Conservation (phyloP, 2,888 invertebrate species). For the Molorchus minor region DNA sequence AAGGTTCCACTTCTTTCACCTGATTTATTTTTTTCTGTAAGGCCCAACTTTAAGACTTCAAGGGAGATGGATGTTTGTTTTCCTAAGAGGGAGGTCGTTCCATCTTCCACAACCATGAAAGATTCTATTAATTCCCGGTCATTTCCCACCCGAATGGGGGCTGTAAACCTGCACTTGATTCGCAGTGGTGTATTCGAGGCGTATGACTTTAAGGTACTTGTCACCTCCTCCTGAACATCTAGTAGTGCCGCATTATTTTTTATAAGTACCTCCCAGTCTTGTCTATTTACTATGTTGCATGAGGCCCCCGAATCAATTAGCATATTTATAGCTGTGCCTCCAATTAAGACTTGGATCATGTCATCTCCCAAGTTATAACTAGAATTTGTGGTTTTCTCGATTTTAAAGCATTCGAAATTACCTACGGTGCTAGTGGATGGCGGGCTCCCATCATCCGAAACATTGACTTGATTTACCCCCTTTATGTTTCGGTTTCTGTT, state of each 20-base stretch:
- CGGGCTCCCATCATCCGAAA: not conserved
- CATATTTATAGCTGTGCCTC: constrained; percentile 10
- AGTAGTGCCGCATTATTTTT: no score
- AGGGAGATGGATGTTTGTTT: constrained; percentile 31
- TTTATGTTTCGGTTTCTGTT: not conserved
- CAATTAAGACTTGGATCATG: not conserved
- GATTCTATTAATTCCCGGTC: constrained; percentile 28
- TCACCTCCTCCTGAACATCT: no score
- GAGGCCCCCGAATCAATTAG: constrained; percentile 23
- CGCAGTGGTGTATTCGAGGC: no score
- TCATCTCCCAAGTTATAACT: constrained; percentile 13
- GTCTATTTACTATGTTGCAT: constrained; percentile 12
- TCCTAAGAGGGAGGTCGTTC: constrained; percentile 32
- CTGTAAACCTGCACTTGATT: no score
- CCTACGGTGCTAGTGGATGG: not conserved
- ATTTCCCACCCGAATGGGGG: no score
- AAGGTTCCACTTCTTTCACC: constrained; percentile 5
- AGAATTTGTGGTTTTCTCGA: not conserved
- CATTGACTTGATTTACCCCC: not conserved
- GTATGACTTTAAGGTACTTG: no score
- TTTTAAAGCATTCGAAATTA: not conserved
- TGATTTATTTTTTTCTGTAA: constrained; percentile 18
- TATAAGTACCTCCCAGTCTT: constrained; percentile 13
- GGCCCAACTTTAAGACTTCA: constrained; percentile 32
- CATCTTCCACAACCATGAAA: constrained; percentile 32